These are phyloP conservation scores for Scophthalmus maximus DNA, from an alignment of 2,113 vertebrate species.

Conservation along the genomic window DNA sequence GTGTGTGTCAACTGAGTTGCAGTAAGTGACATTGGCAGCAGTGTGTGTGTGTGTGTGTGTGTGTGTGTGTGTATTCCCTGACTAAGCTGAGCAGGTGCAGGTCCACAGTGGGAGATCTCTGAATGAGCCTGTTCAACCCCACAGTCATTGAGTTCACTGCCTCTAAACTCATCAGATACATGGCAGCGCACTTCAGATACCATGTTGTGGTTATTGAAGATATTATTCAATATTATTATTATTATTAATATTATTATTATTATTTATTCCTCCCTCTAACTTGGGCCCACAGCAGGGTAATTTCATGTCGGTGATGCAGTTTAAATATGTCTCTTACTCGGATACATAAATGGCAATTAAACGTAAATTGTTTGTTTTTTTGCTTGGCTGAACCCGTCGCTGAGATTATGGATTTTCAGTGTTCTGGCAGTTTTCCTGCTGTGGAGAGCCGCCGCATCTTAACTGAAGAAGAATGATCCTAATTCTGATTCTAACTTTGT, in stretches of 20 bases:
- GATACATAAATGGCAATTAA: constrained; percentile 1
- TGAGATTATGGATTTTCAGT: constrained; percentile 6
- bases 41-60: constrained; percentile 45
- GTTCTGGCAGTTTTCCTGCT: constrained; percentile 4
- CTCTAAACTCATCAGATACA: constrained; percentile 13
- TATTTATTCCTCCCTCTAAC: neutral
- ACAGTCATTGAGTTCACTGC: constrained; percentile 13
- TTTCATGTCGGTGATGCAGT: neutral
- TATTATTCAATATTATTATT: too few species aligned
- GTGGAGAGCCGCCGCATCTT: neutral
- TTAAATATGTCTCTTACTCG: neutral
- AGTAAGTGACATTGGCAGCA: too few species aligned
- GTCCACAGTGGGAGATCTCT: constrained; percentile 68
- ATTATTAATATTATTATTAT: too few species aligned
- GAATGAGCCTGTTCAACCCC: constrained; percentile 55
- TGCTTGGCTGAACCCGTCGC: neutral
- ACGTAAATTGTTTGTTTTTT: constrained; percentile 4
- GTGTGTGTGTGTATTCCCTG: constrained; percentile 38
- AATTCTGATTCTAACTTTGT: neutral
- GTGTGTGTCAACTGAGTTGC: too few species aligned
- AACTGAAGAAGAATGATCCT: neutral
- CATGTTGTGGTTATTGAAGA: neutral
- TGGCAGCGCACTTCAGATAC: neutral
- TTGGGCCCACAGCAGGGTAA: neutral
- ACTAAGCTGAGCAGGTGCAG: constrained; percentile 75